Conservation (phyloP, 2,888 invertebrate genomes). For the Heliconius sara region DNA sequence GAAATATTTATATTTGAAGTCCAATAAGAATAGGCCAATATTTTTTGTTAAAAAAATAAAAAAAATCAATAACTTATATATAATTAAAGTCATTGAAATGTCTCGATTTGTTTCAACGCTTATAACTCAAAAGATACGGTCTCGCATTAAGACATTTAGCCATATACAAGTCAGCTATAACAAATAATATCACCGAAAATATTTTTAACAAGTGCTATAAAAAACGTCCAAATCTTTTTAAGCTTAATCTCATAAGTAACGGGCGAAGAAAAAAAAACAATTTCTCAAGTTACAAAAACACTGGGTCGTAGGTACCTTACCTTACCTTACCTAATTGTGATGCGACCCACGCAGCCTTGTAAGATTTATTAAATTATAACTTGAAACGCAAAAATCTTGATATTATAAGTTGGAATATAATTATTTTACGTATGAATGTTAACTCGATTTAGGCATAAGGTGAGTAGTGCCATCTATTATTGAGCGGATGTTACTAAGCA, state of each 20-base stretch:
- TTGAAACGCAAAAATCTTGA: slow-evolving; percentile 60
- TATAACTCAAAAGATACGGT: slow-evolving; percentile 5
- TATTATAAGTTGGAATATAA: slow-evolving; percentile 60
- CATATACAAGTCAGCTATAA: slow-evolving; percentile 13
- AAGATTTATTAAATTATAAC: slow-evolving; percentile 73
- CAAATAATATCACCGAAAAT: slow-evolving; percentile 21
- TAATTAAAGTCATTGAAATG: background rate
- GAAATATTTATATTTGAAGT: too few species aligned
- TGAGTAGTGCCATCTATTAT: slow-evolving; percentile 64
- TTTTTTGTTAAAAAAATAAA: background rate
- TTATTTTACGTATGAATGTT: slow-evolving; percentile 62
- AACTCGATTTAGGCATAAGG: slow-evolving; percentile 53
- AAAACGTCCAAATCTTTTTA: slow-evolving; percentile 17
- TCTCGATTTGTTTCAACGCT: background rate
- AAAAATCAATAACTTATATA: background rate
- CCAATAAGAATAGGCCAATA: too few species aligned
- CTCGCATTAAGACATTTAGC: slow-evolving; percentile 1
- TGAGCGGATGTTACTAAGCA: slow-evolving; percentile 54
- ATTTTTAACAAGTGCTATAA: slow-evolving; percentile 15
- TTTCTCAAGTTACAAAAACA: slow-evolving; percentile 54
- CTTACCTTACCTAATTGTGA: slow-evolving; percentile 63
- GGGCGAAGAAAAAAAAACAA: slow-evolving; percentile 44
- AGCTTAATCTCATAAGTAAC: slow-evolving; percentile 25
- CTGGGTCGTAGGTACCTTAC: slow-evolving; percentile 50
- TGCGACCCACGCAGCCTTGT: slow-evolving; percentile 68